Evolutionary conservation across 2,888 invertebrate species (phyloP).

Genomic region (Kryphioiulus occultus): DNA sequence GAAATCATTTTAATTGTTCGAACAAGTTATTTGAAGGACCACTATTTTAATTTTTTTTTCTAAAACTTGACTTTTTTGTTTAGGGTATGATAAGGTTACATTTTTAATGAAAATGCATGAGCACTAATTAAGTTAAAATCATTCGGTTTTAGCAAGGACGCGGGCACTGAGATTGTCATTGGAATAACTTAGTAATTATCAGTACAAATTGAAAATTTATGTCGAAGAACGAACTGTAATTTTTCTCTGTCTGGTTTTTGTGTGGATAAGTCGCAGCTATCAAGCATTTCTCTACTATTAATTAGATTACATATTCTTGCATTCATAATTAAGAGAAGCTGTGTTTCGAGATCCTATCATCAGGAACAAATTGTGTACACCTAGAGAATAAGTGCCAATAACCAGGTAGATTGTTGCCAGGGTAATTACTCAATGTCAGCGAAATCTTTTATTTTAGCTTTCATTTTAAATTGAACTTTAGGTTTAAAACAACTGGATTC

Average conservation of each 20-base stretch:
- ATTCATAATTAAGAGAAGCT: not conserved
- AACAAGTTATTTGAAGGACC: too few relatives aligned
- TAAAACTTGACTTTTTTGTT: too few relatives aligned
- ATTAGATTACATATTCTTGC: not conserved
- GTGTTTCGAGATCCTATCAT: slow-evolving; percentile 22
- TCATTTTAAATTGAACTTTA: not conserved
- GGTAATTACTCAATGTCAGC: not conserved
- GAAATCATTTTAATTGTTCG: too few relatives aligned
- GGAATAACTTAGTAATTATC: not conserved
- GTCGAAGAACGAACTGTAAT: not conserved
- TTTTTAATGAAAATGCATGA: not conserved
- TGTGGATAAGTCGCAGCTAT: not conserved
- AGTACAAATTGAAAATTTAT: slow-evolving; percentile 8
- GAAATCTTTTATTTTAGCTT: not conserved
- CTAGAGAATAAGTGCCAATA: not conserved
- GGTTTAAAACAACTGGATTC: not conserved
- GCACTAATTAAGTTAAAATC: not conserved
- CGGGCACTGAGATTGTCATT: not conserved
- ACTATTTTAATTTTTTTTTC: too few relatives aligned
- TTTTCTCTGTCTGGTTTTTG: not conserved
- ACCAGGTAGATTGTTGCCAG: not conserved
- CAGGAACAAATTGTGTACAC: not conserved
- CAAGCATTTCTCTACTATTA: not conserved
- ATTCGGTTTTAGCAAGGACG: not conserved
- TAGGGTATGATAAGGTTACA: not conserved